Evolutionary conservation across 2,797 vertebrate genomes (phyloP).

Genomic region (Garrulus glandarius): DNA sequence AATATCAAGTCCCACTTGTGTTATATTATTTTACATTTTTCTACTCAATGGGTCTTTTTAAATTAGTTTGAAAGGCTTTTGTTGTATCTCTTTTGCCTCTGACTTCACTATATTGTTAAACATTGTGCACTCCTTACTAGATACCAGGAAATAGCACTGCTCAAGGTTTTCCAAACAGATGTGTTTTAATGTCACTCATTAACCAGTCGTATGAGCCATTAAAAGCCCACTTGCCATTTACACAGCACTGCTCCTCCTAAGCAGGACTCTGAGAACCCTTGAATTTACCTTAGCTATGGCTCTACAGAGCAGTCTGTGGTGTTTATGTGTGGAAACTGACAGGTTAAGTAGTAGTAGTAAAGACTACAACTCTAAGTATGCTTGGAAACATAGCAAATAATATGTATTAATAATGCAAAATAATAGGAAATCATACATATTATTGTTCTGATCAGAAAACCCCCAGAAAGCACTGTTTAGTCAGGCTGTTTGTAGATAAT

Average conservation of each 20-base stretch:
- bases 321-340: neutral
- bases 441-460: neutral
- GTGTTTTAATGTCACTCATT: constrained; percentile 24
- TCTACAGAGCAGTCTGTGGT: neutral
- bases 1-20: accelerated
- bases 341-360: neutral
- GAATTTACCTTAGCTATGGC: neutral
- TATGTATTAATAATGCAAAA: neutral
- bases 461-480: neutral
- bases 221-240: neutral
- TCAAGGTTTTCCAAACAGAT: constrained; percentile 1
- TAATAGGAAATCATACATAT: neutral
- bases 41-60: neutral
- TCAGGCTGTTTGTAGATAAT: neutral
- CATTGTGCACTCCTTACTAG: neutral
- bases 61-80: neutral
- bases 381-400: neutral
- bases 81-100: neutral
- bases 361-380: neutral
- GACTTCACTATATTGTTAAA: neutral
- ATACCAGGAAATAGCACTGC: neutral
- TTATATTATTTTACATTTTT: neutral
- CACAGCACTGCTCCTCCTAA: neutral
- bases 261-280: neutral
- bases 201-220: constrained; percentile 2